Percentiles rank a stretch among this genome's conserved stretches.
These are phyloP conservation scores for Lophochroa leadbeateri DNA, from an alignment of 2,113 vertebrate genomes.

Conservation along the genomic window DNA sequence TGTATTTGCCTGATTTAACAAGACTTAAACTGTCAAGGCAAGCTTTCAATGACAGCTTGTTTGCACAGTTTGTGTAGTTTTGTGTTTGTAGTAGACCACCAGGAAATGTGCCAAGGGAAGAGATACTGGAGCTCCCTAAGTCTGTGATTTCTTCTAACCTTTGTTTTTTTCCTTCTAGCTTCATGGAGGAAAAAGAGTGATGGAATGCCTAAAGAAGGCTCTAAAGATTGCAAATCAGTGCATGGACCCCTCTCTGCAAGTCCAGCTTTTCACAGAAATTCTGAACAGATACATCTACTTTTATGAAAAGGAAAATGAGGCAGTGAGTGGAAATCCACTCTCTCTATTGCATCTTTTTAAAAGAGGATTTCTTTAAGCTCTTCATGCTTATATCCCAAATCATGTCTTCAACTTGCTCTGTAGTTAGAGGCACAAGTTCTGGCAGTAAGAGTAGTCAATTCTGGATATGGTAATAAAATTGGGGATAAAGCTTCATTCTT, in stretches of 20 bases:
- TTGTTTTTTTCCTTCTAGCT: slow-evolving; percentile 76
- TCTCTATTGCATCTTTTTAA: background rate
- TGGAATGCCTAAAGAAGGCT: slow-evolving; percentile 98
- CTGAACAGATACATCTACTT: slow-evolving; percentile 99
- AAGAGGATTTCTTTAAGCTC: background rate
- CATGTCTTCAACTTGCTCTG: background rate
- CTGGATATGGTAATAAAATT: background rate
- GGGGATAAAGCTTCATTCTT: background rate
- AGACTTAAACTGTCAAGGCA: background rate
- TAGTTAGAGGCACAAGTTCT: background rate
- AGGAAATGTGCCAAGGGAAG: background rate
- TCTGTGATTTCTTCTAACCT: background rate
- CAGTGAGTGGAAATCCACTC: slow-evolving; percentile 75
- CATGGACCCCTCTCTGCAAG: slow-evolving; percentile 98
- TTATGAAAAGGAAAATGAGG: slow-evolving; percentile 98
- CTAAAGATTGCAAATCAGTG: slow-evolving; percentile 99
- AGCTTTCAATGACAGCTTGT: background rate
- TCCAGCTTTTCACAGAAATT: slow-evolving; percentile 99
- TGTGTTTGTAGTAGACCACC: background rate
- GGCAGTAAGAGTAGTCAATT: background rate
- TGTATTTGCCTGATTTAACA: background rate
- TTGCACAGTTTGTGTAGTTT: background rate
- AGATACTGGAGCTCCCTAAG: background rate
- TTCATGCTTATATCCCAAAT: background rate
- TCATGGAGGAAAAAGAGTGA: slow-evolving; percentile 94